A percentile compares a stretch with the other conserved stretches of the same genome.
These are phyloP conservation scores for Amblyteles armatorius DNA, from an alignment of 2,888 invertebrate genomes.

Conservation along the genomic window DNA sequence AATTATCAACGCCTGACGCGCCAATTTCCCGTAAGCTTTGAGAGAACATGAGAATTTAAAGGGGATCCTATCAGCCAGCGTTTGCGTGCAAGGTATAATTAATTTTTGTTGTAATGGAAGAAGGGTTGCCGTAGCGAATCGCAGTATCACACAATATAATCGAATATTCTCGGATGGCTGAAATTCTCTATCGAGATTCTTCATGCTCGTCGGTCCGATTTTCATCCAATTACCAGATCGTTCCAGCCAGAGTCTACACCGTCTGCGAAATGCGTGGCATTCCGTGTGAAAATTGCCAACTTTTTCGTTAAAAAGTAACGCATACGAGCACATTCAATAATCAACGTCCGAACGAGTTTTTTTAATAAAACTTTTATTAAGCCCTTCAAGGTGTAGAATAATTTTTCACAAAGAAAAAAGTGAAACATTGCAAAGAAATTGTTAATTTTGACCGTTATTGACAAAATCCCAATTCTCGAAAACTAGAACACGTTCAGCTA, in stretches of 20 bases:
- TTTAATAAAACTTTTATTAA: too few relatives aligned
- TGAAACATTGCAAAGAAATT: too few relatives aligned
- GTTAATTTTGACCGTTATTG: too few relatives aligned
- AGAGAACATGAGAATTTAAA: conserved; percentile 16
- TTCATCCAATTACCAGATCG: conserved; percentile 14
- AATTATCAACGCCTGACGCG: conserved; percentile 27
- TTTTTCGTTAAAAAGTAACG: too few relatives aligned
- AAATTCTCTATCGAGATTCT: conserved; percentile 27
- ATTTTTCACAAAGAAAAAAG: too few relatives aligned
- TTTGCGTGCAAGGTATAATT: neutral
- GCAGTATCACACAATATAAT: conserved; percentile 41
- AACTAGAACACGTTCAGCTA: too few relatives aligned
- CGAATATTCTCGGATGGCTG: conserved; percentile 36
- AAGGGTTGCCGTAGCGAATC: conserved; percentile 24
- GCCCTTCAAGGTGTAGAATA: too few relatives aligned
- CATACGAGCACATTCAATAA: too few relatives aligned
- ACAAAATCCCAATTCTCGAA: too few relatives aligned
- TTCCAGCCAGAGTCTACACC: neutral
- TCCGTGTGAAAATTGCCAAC: too few relatives aligned
- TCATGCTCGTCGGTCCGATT: conserved; percentile 33
- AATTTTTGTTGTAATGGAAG: conserved; percentile 23
- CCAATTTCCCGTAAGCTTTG: conserved; percentile 37
- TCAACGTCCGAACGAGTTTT: too few relatives aligned
- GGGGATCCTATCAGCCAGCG: neutral
- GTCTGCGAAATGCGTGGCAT: neutral